Percentiles rank a stretch among this genome's conserved stretches.
Evolutionary conservation across 2,888 invertebrate genomes (phyloP).

Genomic region (Diarsia mendica): DNA sequence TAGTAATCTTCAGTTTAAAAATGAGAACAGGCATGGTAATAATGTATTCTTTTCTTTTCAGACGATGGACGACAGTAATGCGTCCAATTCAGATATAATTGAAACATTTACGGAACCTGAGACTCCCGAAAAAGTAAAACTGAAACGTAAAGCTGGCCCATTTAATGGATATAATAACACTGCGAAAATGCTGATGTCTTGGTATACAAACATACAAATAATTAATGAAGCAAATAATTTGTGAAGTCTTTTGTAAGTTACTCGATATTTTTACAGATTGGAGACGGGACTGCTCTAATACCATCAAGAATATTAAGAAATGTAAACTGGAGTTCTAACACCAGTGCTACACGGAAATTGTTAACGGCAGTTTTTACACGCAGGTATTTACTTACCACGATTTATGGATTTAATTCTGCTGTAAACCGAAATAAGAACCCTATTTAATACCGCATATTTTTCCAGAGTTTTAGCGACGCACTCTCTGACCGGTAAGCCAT

Average conservation of each 20-base stretch:
- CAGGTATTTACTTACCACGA: slow-evolving; percentile 61
- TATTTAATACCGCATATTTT: slow-evolving; percentile 23
- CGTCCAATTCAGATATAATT: slow-evolving; percentile 9
- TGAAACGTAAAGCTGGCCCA: slow-evolving; percentile 29
- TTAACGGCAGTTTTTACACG: slow-evolving; percentile 86
- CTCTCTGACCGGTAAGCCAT: slow-evolving; percentile 90
- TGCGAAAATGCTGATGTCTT: background rate
- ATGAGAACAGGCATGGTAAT: background rate
- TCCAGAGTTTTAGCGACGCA: slow-evolving; percentile 88
- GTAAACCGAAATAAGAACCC: background rate
- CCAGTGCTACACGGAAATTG: slow-evolving; percentile 87
- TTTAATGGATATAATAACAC: slow-evolving; percentile 26
- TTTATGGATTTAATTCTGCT: background rate
- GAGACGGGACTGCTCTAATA: slow-evolving; percentile 73
- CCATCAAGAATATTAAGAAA: slow-evolving; percentile 75
- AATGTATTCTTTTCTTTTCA: slow-evolving; percentile 24
- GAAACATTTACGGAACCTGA: slow-evolving; percentile 24
- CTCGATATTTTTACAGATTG: slow-evolving; percentile 74
- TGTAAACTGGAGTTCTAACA: slow-evolving; percentile 88
- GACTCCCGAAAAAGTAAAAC: slow-evolving; percentile 28
- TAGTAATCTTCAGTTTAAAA: background rate
- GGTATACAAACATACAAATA: too few relatives aligned
- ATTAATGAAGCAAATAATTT: too few relatives aligned
- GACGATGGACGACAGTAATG: slow-evolving; percentile 34
- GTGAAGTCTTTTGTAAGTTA: too few relatives aligned